Evolutionary conservation across 2,888 invertebrate genomes (phyloP).

Genomic region (Perdita meconis): DNA sequence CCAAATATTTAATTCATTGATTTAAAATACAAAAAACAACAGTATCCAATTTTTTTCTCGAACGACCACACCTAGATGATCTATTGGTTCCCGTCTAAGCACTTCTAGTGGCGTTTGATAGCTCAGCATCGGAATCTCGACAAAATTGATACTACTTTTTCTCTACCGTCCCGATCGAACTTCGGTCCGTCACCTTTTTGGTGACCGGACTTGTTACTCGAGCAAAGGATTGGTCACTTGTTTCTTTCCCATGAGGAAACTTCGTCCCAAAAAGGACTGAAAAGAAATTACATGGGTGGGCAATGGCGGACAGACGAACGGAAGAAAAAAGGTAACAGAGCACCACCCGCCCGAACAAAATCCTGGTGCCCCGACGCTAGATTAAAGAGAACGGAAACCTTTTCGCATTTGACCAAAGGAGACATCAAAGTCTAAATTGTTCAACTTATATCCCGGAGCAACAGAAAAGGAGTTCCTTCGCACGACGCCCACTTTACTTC

Average conservation of each 20-base stretch:
- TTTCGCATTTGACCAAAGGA: conserved; percentile 39
- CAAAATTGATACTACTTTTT: conserved; percentile 9
- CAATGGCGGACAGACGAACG: conserved; percentile 29
- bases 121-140: neutral
- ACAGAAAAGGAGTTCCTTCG: conserved; percentile 21
- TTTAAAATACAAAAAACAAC: too few species aligned
- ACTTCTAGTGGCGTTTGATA: neutral
- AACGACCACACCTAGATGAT: too few species aligned
- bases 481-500: neutral
- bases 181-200: conserved; percentile 24
- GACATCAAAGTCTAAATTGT: conserved; percentile 55
- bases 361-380: conserved; percentile 41
- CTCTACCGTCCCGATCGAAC: conserved; percentile 12
- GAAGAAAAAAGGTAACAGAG: conserved; percentile 24
- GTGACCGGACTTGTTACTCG: conserved; percentile 38
- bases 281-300: conserved; percentile 28
- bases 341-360: conserved; percentile 39
- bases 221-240: conserved; percentile 50
- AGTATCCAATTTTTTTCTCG: too few species aligned
- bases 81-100: too few species aligned
- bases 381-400: conserved; percentile 58
- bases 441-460: conserved; percentile 20
- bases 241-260: conserved; percentile 50
- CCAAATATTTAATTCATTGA: too few species aligned
- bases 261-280: conserved; percentile 24